Conservation (phyloP, 2,888 invertebrate species). For the Caenorhabditis sinica region DNA sequence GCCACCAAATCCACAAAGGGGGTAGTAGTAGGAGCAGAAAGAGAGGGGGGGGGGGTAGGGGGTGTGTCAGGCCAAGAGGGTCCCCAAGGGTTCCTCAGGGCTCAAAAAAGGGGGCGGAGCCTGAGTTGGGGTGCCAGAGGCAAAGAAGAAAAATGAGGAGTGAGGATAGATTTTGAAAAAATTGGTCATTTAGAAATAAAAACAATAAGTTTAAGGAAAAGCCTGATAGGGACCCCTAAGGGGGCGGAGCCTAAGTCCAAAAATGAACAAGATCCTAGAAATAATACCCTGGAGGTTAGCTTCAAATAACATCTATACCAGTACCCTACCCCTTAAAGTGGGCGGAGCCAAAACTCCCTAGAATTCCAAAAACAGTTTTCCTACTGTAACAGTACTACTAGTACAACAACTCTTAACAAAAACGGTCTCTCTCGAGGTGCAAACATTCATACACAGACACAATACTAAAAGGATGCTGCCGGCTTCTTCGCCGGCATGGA, state of each 20-base stretch:
- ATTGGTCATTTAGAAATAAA: too few relatives aligned
- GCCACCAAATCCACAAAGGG: background rate
- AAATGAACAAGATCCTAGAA: too few relatives aligned
- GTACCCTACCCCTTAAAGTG: too few relatives aligned
- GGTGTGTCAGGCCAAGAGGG: background rate
- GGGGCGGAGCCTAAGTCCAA: background rate
- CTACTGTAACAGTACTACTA: slow-evolving; percentile 9
- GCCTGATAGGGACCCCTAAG: too few relatives aligned
- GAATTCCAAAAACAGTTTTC: background rate
- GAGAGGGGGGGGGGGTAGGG: background rate
- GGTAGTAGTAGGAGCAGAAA: too few relatives aligned
- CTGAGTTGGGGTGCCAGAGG: too few relatives aligned
- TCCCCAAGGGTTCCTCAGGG: background rate
- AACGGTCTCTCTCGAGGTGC: slow-evolving; percentile 1
- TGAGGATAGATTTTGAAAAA: too few relatives aligned
- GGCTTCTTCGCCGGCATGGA: background rate
- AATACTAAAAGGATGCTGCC: slow-evolving; percentile 6
- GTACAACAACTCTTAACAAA: background rate
- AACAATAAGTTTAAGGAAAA: too few relatives aligned
- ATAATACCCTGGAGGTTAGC: too few relatives aligned
- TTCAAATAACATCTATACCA: too few relatives aligned
- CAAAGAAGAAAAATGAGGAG: too few relatives aligned
- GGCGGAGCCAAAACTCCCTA: too few relatives aligned
- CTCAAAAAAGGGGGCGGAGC: slow-evolving; percentile 7
- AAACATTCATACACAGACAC: background rate